Conservation (phyloP, 2,797 vertebrate species). For the Phylloscopus collybita region DNA sequence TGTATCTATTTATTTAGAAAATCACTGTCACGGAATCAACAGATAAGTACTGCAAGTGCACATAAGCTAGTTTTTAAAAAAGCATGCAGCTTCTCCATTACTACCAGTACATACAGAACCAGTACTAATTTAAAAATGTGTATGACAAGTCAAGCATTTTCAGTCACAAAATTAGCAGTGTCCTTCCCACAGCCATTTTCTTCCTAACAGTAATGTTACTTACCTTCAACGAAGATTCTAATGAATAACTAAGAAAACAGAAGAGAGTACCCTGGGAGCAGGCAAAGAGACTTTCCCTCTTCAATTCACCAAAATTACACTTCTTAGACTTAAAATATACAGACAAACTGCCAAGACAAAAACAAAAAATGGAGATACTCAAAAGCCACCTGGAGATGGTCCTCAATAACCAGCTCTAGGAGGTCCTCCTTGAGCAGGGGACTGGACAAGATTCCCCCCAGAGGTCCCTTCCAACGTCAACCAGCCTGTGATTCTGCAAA, state of each 20-base stretch:
- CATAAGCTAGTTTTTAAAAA: not conserved
- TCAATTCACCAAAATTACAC: not conserved
- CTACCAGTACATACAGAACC: not conserved
- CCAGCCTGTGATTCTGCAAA: not conserved
- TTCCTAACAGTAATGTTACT: not conserved
- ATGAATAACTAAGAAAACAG: not conserved
- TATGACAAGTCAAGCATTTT: not conserved
- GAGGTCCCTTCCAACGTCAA: not conserved
- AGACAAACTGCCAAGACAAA: not conserved
- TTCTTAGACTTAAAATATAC: not conserved
- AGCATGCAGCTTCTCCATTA: not conserved
- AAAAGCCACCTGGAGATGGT: not conserved
- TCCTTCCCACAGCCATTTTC: not conserved
- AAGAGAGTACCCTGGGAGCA: not conserved
- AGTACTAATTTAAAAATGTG: not conserved
- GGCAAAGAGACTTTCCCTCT: not conserved
- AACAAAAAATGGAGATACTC: not conserved
- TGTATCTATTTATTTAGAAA: not conserved
- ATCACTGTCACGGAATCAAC: not conserved
- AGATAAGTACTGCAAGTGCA: not conserved
- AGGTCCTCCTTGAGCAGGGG: not conserved
- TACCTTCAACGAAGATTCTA: not conserved
- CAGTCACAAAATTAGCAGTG: not conserved
- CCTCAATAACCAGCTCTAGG: not conserved
- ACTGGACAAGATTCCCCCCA: not conserved